Evolutionary conservation across 2,113 vertebrate species (phyloP).

Genomic region (Prochilodus magdalenae): DNA sequence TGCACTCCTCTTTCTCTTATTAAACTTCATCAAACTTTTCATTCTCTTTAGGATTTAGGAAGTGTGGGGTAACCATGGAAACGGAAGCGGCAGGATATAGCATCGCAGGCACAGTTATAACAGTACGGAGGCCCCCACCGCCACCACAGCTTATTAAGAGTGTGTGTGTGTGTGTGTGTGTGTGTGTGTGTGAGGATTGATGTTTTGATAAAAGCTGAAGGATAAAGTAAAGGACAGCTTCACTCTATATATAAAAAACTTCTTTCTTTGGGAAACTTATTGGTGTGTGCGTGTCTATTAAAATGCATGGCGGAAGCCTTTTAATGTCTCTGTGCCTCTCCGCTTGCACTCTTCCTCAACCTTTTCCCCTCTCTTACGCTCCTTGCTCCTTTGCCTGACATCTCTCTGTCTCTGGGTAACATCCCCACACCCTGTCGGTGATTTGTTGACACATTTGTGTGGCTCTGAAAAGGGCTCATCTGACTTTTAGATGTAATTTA

Average conservation of each 20-base stretch:
- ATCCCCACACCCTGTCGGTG: conserved; percentile 49
- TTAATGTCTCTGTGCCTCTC: conserved; percentile 12
- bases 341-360: conserved; percentile 4
- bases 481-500: conserved; percentile 82
- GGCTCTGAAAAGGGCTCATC: conserved; percentile 72
- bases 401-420: conserved; percentile 17
- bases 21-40: conserved; percentile 58
- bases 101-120: conserved; percentile 52
- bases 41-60: conserved; percentile 59
- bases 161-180: conserved; percentile 13
- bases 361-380: background rate
- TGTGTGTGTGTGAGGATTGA: background rate
- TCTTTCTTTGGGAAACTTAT: background rate
- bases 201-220: conserved; percentile 5
- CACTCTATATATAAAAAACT: background rate
- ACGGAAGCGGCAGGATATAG: conserved; percentile 53
- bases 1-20: conserved; percentile 41
- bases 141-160: conserved; percentile 24
- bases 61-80: conserved; percentile 57
- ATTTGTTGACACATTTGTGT: conserved; percentile 72
- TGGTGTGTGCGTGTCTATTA: conserved; percentile 12
- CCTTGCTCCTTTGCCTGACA: background rate
- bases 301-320: conserved; percentile 18
- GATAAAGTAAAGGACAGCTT: background rate
- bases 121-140: conserved; percentile 40